Percentiles rank a stretch among this genome's conserved stretches.
phyloP scores from a whole-genome alignment of 1,140 invertebrate species.

The Bradysia coprophila region DNA sequence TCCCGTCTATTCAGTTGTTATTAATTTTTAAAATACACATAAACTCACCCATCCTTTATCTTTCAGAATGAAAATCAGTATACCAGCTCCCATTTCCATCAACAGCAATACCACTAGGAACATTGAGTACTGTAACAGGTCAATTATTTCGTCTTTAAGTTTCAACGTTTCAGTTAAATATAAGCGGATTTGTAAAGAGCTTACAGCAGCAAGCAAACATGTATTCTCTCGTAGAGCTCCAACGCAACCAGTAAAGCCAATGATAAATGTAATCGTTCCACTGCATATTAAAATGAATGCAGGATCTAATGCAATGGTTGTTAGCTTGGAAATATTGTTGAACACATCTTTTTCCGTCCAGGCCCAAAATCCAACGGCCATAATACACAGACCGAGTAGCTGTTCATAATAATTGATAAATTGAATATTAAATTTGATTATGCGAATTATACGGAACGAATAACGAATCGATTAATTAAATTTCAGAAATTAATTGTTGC shows the following conservation, averaged over 20 bases:
- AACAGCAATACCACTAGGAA: constrained; percentile 77
- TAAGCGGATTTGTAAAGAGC: constrained; percentile 20
- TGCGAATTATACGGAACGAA: no score
- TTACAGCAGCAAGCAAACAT: constrained; percentile 70
- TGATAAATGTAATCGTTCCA: constrained; percentile 79
- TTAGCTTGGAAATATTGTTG: constrained; percentile 74
- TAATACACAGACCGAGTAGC: constrained; percentile 67
- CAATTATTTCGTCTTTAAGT: no score
- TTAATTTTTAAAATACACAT: no score
- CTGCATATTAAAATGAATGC: constrained; percentile 87
- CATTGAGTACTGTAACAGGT: constrained; percentile 70
- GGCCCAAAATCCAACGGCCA: constrained; percentile 87
- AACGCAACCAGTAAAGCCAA: constrained; percentile 94
- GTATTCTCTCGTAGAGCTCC: constrained; percentile 82
- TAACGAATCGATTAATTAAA: no score
- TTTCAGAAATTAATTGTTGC: no score
- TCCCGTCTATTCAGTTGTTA: no score
- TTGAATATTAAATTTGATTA: constrained; percentile 3
- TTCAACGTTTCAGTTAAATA: neutral
- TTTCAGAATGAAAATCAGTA: constrained; percentile 89
- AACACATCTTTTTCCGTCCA: constrained; percentile 96
- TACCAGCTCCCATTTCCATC: constrained; percentile 76
- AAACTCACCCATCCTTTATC: constrained; percentile 58
- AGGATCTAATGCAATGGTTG: constrained; percentile 81
- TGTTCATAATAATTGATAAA: constrained; percentile 24